Base-by-base conservation (phyloP, 2,113 vertebrate genomes). In the Pica pica region DNA sequence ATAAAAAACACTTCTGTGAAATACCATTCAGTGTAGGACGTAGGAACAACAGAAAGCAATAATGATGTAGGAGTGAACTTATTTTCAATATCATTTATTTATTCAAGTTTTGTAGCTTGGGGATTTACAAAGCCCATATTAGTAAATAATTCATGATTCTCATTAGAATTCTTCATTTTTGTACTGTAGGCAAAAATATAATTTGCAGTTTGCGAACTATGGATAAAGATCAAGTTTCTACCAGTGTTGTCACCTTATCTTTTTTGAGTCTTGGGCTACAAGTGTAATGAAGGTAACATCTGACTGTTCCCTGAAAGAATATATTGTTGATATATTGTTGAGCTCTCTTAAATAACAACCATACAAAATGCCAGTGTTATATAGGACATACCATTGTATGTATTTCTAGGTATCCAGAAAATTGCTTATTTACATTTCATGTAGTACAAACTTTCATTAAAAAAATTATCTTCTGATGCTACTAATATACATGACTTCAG, bases 111-210 rank as follows among this genome's bases (percentile, higher is more conserved):
- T 47, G n/a, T 74, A 77, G 63, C 68, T 70, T 81, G 22, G 74
- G 61, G 74, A 87, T 87, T 95, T 93, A 83, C 50, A 84, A 90
- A 86, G 49, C 49, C 57, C 30, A 60, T 57, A 31, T 37, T 76
- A 90, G 61, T 94, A 94, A 97, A 96, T 95, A 94, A 94, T 94
- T 91, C 42, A 97, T 91, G 53, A 83, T 63, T 90, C 71, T 95
- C 70, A 80, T 94, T 71, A 94, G n/a, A 90, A 93, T 96, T 76
- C 50, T 65, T 90, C 71, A n/a, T 59, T 17, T 94, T 95, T 80
- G 20, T 89, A 52, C 39, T n/a, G 39, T 69, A 63, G 68, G 42
- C 68, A 94, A 95, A 96, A 90, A 70, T 35, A 61, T 18, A 77
- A 85, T 90, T 92, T 88, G 30, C 47, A 75, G 31, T 83, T 70